A percentile compares a stretch with the other conserved stretches of the same genome.
These are phyloP conservation scores for Okapia johnstoni DNA, from an alignment of 2,113 vertebrate genomes.

Conservation along the genomic window DNA sequence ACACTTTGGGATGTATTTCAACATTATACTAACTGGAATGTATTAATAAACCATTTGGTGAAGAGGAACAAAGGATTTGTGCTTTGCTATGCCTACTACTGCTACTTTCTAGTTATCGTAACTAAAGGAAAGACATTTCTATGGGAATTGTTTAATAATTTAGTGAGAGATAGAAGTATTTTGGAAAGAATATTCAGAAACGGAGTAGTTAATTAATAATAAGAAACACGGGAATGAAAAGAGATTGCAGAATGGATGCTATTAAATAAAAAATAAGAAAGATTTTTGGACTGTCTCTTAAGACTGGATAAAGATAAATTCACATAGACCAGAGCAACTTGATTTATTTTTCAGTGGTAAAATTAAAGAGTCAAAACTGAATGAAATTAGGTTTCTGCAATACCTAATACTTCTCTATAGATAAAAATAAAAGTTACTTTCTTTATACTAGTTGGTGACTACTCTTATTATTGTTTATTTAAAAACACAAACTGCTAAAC, in stretches of 20 bases:
- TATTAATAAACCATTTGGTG: constrained; percentile 65
- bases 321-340: constrained; percentile 26
- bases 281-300: constrained; percentile 47
- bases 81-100: neutral
- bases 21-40: constrained; percentile 11
- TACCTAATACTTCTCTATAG: neutral
- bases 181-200: constrained; percentile 58
- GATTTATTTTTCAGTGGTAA: constrained; percentile 36
- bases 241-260: constrained; percentile 43
- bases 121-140: constrained; percentile 31
- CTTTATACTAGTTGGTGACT: neutral
- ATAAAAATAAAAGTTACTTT: neutral
- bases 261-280: constrained; percentile 66
- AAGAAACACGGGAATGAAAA: constrained; percentile 37
- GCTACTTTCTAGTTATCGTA: neutral
- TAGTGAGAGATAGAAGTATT: constrained; percentile 39
- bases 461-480: neutral
- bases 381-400: neutral
- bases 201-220: constrained; percentile 18
- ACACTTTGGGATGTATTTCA: constrained; percentile 46
- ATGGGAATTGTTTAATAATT: constrained; percentile 65
- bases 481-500: neutral
- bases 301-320: constrained; percentile 42
- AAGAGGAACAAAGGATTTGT: neutral
- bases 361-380: constrained; percentile 36